Base-by-base conservation (phyloP, 2,113 vertebrate species). In the Ptychochromis oligacanthus region DNA sequence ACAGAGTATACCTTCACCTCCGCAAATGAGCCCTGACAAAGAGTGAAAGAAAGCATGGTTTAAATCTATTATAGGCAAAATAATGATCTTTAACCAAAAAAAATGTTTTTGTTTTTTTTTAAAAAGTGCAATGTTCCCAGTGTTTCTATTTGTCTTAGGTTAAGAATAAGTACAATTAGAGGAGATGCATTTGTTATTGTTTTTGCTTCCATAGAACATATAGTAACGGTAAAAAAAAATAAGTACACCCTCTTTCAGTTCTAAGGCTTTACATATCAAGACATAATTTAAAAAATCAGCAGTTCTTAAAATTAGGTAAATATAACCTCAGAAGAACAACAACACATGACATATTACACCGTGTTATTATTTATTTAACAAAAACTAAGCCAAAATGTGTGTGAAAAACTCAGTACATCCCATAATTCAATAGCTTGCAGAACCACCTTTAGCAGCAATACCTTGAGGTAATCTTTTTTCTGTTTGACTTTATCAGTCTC, bases 1-100 rank as follows among this genome's bases (percentile, higher is more conserved):
- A 98, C 87, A 13, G 95, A 93, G 88, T 97, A 96, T 79, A 96
- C 96, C 87, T 95, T 95, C 40, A 97, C 96, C 72, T 97, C 95
- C 3, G 96, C 97, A 86, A 96, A 96, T 0, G 91, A 95, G 31
- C 95, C 95, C 96, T 96, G 85, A 13, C 0, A 65, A 72, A 52
- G 43, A 70, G n/a, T 52, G 22, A 79, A 5, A 83, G 20, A 60
- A 34, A 67, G 12, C 28, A 28, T 2, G 4, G 49, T 20, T 49
- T 2, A n/a, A 55, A 59, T 20, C 6, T 22, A 6, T 20, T 84
- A 57, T 4, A 0, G 3, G 3, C n/a, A 34, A 72, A 20, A 14
- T 26, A 14, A 72, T 24, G n/a, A 54, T 20, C 46, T 54, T 54
- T 72, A 26, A n/a, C 46, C 26, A 72, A 14, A 31, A 0, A 52